phyloP scores from a whole-genome alignment of 1,140 invertebrate genomes.

The Pseudomyrmex concolor region DNA sequence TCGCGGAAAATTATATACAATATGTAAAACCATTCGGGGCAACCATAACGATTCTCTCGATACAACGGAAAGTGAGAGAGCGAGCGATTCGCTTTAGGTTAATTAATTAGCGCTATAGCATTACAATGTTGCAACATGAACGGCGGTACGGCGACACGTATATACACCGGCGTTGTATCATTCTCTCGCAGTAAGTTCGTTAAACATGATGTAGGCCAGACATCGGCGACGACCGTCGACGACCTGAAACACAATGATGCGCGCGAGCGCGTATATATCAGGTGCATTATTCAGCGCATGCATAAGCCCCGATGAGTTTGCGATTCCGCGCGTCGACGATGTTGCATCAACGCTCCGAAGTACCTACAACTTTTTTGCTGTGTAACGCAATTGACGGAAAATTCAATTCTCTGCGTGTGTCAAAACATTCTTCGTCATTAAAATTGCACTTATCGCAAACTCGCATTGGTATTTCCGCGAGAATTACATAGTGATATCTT shows the following conservation, averaged over 20 bases:
- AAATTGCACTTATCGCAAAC: conserved; percentile 12
- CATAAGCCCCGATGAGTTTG: conserved; percentile 53
- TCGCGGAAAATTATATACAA: conserved; percentile 7
- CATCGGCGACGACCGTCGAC: conserved; percentile 35
- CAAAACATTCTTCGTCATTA: conserved; percentile 25
- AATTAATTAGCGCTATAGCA: conserved; percentile 49
- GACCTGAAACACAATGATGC: conserved; percentile 28
- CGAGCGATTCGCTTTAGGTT: conserved; percentile 15
- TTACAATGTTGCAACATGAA: conserved; percentile 29
- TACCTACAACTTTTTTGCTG: background rate
- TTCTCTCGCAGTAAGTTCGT: conserved; percentile 39
- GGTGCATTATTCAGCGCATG: conserved; percentile 53
- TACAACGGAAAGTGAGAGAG: background rate
- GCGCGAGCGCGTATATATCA: conserved; percentile 15
- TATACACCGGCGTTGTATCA: conserved; percentile 35
- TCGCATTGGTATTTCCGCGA: no score
- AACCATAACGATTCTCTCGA: conserved; percentile 8
- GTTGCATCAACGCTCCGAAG: conserved; percentile 45
- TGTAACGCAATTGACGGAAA: conserved; percentile 27
- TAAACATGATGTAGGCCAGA: conserved; percentile 46
- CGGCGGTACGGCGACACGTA: conserved; percentile 2
- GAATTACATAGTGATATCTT: no score
- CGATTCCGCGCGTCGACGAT: conserved; percentile 45
- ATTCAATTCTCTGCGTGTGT: conserved; percentile 40
- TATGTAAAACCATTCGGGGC: conserved; percentile 8